Evolutionary conservation across 2,888 invertebrate species (phyloP).

Genomic region (Nesidiocoris tenuis): DNA sequence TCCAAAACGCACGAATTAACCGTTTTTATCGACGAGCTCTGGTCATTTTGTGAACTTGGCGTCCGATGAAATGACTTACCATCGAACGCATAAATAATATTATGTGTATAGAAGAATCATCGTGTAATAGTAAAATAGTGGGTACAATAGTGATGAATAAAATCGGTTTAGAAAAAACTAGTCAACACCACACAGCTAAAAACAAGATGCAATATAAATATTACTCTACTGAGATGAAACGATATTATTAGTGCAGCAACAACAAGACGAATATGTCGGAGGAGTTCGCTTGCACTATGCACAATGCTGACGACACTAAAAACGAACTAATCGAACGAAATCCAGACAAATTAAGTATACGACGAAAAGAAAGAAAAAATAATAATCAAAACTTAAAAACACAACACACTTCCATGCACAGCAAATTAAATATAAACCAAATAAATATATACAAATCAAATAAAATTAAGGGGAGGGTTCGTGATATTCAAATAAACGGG

Average conservation of each 20-base stretch:
- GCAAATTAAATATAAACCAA: slow-evolving; percentile 42
- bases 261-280: slow-evolving; percentile 11
- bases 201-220: neutral
- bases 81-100: too few relatives aligned
- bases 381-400: slow-evolving; percentile 21
- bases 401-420: slow-evolving; percentile 44
- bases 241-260: slow-evolving; percentile 14
- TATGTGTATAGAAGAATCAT: too few relatives aligned
- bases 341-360: neutral
- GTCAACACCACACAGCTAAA: neutral
- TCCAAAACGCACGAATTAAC: too few relatives aligned
- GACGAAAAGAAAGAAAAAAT: neutral
- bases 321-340: neutral
- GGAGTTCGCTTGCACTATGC: slow-evolving; percentile 21
- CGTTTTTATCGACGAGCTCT: too few relatives aligned
- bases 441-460: slow-evolving; percentile 30
- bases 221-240: neutral
- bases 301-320: slow-evolving; percentile 24
- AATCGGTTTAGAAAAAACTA: neutral
- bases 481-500: neutral
- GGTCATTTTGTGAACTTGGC: too few relatives aligned
- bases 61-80: too few relatives aligned
- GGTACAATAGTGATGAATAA: neutral
- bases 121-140: too few relatives aligned
- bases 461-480: slow-evolving; percentile 22